A percentile compares a stretch with the other conserved stretches of the same genome.
Evolutionary conservation across 2,797 vertebrate species (phyloP).

Genomic region (Amblyraja radiata): DNA sequence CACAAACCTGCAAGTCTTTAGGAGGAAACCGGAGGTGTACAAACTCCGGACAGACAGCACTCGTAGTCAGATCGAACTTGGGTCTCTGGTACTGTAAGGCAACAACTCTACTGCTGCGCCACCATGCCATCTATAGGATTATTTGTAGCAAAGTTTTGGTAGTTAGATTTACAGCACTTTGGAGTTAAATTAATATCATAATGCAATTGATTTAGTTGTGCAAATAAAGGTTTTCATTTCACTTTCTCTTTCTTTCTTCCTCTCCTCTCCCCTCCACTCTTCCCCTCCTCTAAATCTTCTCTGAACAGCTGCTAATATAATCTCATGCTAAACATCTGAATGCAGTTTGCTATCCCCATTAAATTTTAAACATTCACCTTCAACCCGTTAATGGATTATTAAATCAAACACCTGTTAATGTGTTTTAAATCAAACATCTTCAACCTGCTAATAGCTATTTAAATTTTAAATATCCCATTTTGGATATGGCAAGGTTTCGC

Average conservation of each 20-base stretch:
- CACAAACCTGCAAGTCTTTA: no score
- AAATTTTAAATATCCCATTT: conserved; percentile 14
- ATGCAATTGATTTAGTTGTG: not conserved
- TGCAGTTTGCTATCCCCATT: conserved; percentile 8
- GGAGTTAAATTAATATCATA: not conserved
- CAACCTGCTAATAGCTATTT: not conserved
- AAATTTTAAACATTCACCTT: not conserved
- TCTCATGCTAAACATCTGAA: not conserved
- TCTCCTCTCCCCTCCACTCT: not conserved
- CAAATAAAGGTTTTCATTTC: not conserved
- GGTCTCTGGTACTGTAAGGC: no score
- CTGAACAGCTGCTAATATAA: not conserved
- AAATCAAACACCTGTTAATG: conserved; percentile 7
- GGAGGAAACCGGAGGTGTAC: no score
- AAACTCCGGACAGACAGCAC: no score
- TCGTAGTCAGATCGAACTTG: no score
- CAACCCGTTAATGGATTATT: conserved; percentile 20
- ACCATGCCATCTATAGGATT: not conserved
- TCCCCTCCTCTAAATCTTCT: not conserved
- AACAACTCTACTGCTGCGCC: no score
- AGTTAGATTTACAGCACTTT: not conserved
- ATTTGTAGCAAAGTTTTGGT: not conserved
- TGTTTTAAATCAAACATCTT: conserved; percentile 5
- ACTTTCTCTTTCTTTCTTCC: not conserved
- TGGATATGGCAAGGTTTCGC: not conserved